Conservation (phyloP, 2,888 invertebrate genomes). For the Spilarctia lutea region DNA sequence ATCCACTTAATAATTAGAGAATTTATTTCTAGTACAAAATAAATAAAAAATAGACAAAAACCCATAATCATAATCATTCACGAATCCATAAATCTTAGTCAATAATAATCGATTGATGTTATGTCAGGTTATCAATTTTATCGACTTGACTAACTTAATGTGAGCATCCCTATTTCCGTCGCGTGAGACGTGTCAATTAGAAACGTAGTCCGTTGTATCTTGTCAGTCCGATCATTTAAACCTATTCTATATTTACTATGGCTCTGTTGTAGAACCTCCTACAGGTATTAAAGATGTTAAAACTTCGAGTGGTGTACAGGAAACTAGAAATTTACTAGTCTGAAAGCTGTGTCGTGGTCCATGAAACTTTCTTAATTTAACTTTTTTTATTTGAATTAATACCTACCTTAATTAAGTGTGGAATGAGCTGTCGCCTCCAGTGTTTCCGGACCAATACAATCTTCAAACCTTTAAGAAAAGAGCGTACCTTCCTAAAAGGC, state of each 20-base stretch:
- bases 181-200: slow-evolving; percentile 75
- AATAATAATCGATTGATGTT: neutral
- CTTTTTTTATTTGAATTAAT: neutral
- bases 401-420: too few relatives aligned
- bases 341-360: neutral
- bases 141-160: slow-evolving; percentile 28
- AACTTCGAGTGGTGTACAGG: slow-evolving; percentile 9
- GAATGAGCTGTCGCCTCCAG: too few relatives aligned
- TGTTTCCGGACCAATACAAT: too few relatives aligned
- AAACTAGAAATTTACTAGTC: slow-evolving; percentile 16
- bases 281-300: slow-evolving; percentile 23
- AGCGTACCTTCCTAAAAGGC: too few relatives aligned
- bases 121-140: neutral
- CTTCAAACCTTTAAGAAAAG: too few relatives aligned
- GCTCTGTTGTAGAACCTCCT: slow-evolving; percentile 27
- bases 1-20: too few relatives aligned
- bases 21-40: neutral
- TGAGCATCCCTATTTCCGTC: slow-evolving; percentile 53
- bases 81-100: neutral
- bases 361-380: too few relatives aligned
- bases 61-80: neutral
- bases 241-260: slow-evolving; percentile 53
- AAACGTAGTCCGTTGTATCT: slow-evolving; percentile 57
- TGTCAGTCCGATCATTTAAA: slow-evolving; percentile 59
- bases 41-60: neutral